Base-by-base conservation (phyloP, 1,140 invertebrate species). In the Drosophila rhopaloa region DNA sequence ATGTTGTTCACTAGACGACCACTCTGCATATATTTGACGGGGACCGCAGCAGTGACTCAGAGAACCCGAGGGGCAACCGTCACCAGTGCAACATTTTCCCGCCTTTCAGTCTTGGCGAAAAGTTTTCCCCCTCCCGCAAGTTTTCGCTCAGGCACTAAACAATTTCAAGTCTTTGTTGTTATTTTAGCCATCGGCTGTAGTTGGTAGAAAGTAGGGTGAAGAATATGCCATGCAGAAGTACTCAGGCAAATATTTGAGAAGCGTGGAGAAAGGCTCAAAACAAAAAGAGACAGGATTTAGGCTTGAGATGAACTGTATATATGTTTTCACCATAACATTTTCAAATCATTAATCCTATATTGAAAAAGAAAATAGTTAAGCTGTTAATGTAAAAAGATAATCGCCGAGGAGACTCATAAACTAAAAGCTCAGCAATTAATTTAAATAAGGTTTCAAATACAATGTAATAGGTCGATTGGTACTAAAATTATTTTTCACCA, bases 21-120 rank as follows among this genome's bases (percentile, higher is more conserved):
- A 82, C 79, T 88, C 83, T 88, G 75, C 79, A 86, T 79, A 85
- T 88, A 85, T 88, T 85, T 86, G 83, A 71, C 78, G 50, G 65
- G 41, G 47, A 59, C 54, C 54, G 38, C 54, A 73, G 60, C 51
- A 66, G 61, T 57, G 44, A 54, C 59, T 55, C 29, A 40, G 48
- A 24, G 56, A 29, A 27, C 58, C 50, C 58, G 32, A 35, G 65
- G 66, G 65, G 65, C 59, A 38, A 44, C 5, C 72, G 27, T 56
- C 58, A 58, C 51, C 27, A 56, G 38, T 75, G 72, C 59, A 75
- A 46, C 70, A 56, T 75, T 79, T 79, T 58, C 53, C 59, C 46
- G 67, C 51, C 38, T 51, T 51, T 51, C 43, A 57, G 35, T 44
- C 40, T 57, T 47, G n/a, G 27, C 10, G 44, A 35, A 66, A 75